Evolutionary conservation across 2,797 vertebrate genomes (phyloP).

Genomic region (Distichodus sexfasciatus): DNA sequence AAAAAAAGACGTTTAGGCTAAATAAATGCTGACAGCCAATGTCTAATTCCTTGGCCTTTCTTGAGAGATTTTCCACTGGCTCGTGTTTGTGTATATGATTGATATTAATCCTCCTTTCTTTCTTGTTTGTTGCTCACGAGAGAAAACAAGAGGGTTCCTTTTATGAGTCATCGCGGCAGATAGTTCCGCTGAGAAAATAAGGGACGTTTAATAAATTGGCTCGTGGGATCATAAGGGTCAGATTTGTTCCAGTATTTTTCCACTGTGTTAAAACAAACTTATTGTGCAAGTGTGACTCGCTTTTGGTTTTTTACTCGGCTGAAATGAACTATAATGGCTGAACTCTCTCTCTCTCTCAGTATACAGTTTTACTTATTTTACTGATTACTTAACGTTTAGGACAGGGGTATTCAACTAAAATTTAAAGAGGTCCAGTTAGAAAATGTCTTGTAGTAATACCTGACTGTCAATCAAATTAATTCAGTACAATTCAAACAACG

Average conservation of each 20-base stretch:
- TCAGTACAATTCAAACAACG: too few species aligned
- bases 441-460: too few species aligned
- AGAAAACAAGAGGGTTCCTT: neutral
- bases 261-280: neutral
- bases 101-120: constrained; percentile 24
- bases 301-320: neutral
- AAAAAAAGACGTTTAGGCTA: too few species aligned
- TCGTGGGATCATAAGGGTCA: neutral
- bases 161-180: neutral
- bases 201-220: neutral
- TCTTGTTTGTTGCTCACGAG: neutral
- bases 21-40: constrained; percentile 37
- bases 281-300: too few species aligned
- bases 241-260: neutral
- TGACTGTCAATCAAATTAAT: too few species aligned
- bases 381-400: too few species aligned
- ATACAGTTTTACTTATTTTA: too few species aligned
- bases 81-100: constrained; percentile 15
- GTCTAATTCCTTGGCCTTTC: constrained; percentile 25
- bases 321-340: neutral
- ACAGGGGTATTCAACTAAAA: too few species aligned
- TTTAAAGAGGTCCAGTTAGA: too few species aligned
- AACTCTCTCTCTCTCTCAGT: too few species aligned
- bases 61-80: constrained; percentile 42
- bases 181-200: too few species aligned